Conservation (phyloP, 1,140 invertebrate species). For the Drosophila aff. region DNA sequence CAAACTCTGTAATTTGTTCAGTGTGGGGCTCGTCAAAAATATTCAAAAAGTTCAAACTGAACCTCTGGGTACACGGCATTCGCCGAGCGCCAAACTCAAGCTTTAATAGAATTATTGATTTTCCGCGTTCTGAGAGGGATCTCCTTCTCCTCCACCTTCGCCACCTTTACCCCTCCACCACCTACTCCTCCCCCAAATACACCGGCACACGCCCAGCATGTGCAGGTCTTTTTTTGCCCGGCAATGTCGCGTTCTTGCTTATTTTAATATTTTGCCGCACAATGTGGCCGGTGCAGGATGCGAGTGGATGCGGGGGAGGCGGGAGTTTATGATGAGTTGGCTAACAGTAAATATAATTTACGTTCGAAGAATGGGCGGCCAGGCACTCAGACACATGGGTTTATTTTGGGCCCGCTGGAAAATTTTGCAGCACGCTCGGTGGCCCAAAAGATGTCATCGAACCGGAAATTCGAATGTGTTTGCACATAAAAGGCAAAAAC, state of each 20-base stretch:
- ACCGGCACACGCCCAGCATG: constrained; percentile 24
- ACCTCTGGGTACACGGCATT: neutral
- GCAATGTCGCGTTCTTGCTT: constrained; percentile 41
- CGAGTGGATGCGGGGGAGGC: neutral
- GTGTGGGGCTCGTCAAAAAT: neutral
- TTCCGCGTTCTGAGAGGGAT: constrained; percentile 45
- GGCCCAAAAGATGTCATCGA: constrained; percentile 42
- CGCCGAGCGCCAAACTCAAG: constrained; percentile 33
- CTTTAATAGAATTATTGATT: constrained; percentile 83
- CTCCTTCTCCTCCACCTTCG: constrained; percentile 17
- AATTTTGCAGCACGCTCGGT: constrained; percentile 26
- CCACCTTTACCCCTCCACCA: constrained; percentile 4
- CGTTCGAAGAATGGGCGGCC: constrained; percentile 28
- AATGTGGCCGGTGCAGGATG: constrained; percentile 2
- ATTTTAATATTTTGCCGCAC: constrained; percentile 40
- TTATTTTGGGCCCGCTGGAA: constrained; percentile 23
- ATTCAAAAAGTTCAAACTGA: constrained; percentile 23
- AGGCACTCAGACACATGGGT: constrained; percentile 38
- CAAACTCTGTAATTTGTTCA: neutral
- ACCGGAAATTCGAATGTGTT: constrained; percentile 38
- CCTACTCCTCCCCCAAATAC: neutral
- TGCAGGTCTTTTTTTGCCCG: constrained; percentile 32
- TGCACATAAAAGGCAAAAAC: neutral
- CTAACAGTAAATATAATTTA: constrained; percentile 50
- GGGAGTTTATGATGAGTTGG: constrained; percentile 42